These are phyloP conservation scores for Anthopleura xanthogrammica DNA, from an alignment of 92 coral and sea anemone species.

Conservation along the genomic window DNA sequence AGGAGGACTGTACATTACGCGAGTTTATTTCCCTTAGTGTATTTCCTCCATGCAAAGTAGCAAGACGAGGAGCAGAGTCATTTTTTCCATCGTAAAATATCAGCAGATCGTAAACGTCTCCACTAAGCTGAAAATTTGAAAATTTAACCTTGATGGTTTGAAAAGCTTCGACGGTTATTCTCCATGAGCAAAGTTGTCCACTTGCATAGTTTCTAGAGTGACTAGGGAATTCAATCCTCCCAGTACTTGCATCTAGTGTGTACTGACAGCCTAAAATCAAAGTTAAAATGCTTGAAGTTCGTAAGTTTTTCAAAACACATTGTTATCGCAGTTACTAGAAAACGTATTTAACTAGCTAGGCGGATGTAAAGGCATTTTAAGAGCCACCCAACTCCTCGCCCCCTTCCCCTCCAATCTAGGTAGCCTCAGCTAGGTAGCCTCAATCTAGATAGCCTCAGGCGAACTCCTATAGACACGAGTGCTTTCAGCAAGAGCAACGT, in stretches of 20 bases:
- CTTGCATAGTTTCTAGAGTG: conserved; percentile 5
- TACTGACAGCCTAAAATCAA: conserved; percentile 9
- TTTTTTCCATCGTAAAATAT: background rate
- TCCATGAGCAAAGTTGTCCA: conserved; percentile 22
- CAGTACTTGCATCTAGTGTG: background rate
- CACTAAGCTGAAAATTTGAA: background rate
- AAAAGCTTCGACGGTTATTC: background rate
- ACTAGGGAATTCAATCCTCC: conserved; percentile 10
- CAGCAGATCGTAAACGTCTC: background rate
- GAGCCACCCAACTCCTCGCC: too few species aligned
- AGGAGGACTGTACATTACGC: background rate
- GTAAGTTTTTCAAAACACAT: too few species aligned
- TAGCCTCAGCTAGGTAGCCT: too few species aligned
- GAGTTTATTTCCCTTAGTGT: background rate
- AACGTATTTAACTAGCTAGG: too few species aligned
- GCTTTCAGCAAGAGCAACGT: too few species aligned
- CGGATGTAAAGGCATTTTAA: too few species aligned
- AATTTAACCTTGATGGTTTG: conserved; percentile 10
- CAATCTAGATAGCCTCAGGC: too few species aligned
- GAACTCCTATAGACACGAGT: too few species aligned
- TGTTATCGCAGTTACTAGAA: too few species aligned
- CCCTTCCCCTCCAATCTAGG: too few species aligned
- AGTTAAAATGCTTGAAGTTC: too few species aligned
- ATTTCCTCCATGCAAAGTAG: background rate
- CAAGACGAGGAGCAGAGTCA: background rate